phyloP scores from a whole-genome alignment of 2,888 invertebrate genomes.

The Eupithecia subumbrata region DNA sequence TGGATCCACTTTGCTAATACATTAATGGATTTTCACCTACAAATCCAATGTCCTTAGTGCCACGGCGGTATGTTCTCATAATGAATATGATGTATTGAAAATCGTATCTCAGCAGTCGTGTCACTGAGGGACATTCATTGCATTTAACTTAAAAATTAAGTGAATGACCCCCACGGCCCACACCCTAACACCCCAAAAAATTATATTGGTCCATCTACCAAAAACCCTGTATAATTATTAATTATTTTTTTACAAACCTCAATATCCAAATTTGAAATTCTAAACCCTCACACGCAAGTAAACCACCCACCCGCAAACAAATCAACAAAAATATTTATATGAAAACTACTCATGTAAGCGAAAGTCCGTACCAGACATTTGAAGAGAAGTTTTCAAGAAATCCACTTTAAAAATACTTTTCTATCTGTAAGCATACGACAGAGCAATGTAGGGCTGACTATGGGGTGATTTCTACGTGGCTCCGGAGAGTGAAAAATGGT shows the following conservation, averaged over 20 bases:
- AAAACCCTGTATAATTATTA: too few relatives aligned
- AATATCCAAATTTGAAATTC: background rate
- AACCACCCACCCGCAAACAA: background rate
- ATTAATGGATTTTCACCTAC: too few relatives aligned
- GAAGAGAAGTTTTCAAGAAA: slow-evolving; percentile 20
- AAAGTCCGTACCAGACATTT: slow-evolving; percentile 19
- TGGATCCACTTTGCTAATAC: too few relatives aligned
- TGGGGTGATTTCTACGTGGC: background rate
- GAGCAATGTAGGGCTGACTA: background rate
- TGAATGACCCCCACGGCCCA: too few relatives aligned
- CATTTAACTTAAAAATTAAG: too few relatives aligned
- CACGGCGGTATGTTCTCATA: too few relatives aligned
- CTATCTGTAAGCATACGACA: background rate
- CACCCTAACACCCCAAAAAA: too few relatives aligned
- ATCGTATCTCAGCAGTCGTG: too few relatives aligned
- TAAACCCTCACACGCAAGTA: background rate
- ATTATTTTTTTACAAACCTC: background rate
- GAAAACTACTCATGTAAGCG: slow-evolving; percentile 14
- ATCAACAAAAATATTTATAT: slow-evolving; percentile 11
- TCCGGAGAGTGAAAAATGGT: background rate
- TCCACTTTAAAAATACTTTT: slow-evolving; percentile 20
- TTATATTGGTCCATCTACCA: too few relatives aligned
- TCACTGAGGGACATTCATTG: too few relatives aligned
- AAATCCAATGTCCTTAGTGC: too few relatives aligned
- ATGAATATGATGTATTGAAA: too few relatives aligned